phyloP scores from a whole-genome alignment of 2,113 vertebrate species.

The Crotalus viridis region DNA sequence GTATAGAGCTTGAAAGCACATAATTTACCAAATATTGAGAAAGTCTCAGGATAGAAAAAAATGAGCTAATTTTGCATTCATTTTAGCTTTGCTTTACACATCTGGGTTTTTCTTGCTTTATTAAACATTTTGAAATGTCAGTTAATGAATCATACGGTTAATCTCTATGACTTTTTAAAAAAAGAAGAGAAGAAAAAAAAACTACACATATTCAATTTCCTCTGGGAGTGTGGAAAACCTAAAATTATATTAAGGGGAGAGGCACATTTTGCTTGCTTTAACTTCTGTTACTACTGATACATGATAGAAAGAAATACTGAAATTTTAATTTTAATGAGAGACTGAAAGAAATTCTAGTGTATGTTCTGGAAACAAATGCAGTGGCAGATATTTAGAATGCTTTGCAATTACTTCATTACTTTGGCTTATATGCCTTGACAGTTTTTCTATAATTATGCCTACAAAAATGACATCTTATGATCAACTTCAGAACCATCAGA shows the following conservation, averaged over 20 bases:
- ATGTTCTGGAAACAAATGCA: not conserved
- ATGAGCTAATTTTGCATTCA: constrained; percentile 1
- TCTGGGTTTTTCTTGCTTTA: not conserved
- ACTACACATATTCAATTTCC: not conserved
- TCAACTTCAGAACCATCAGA: constrained; percentile 26
- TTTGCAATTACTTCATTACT: constrained; percentile 44
- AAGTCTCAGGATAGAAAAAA: constrained; percentile 26
- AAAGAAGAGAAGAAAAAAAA: not conserved
- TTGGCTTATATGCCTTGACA: constrained; percentile 49
- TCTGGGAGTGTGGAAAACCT: not conserved
- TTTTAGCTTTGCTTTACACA: constrained; percentile 14
- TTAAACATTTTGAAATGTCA: constrained; percentile 25
- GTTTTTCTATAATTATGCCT: constrained; percentile 42
- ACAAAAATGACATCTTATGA: constrained; percentile 46
- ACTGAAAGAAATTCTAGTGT: not conserved
- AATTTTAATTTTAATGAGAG: not conserved
- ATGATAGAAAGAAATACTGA: not conserved
- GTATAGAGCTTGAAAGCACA: not conserved
- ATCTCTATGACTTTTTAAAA: not conserved
- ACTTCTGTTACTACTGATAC: not conserved
- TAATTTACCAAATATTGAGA: constrained; percentile 18
- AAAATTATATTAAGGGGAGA: not conserved
- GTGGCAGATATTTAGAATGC: constrained; percentile 6
- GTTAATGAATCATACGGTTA: constrained; percentile 6
- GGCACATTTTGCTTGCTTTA: not conserved